These are phyloP conservation scores for Luscinia megarhynchos DNA, from an alignment of 2,797 vertebrate species.

Conservation along the genomic window DNA sequence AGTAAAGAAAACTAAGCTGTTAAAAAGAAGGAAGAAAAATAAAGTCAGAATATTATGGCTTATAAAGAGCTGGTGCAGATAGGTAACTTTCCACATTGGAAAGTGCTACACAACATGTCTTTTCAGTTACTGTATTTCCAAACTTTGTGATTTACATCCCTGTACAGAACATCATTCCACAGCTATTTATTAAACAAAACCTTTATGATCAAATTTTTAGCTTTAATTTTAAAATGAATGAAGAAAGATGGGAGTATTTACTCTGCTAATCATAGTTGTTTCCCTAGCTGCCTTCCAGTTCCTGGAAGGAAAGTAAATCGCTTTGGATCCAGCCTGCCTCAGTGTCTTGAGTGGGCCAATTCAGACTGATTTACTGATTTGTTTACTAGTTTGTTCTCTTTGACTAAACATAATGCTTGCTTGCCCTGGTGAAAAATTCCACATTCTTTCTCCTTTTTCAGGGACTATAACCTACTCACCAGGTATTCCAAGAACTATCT, in stretches of 20 bases:
- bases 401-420: background rate
- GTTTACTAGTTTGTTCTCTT: background rate
- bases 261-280: constrained; percentile 6
- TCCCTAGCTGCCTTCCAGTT: background rate
- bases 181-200: constrained; percentile 8
- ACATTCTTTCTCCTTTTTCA: background rate
- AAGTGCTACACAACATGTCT: background rate
- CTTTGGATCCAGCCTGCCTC: background rate
- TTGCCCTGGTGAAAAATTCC: constrained; percentile 3
- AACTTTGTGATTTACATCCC: background rate
- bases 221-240: background rate
- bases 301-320: background rate
- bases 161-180: background rate
- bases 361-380: constrained; percentile 17
- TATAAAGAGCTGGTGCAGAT: background rate
- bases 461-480: background rate
- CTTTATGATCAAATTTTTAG: background rate
- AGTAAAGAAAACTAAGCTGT: background rate
- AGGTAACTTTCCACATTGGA: background rate
- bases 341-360: background rate
- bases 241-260: background rate
- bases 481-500: background rate
- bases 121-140: background rate
- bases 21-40: background rate
- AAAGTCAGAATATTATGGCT: background rate